Base-by-base conservation (phyloP, 2,888 invertebrate genomes). In the Phaonia tiefii region DNA sequence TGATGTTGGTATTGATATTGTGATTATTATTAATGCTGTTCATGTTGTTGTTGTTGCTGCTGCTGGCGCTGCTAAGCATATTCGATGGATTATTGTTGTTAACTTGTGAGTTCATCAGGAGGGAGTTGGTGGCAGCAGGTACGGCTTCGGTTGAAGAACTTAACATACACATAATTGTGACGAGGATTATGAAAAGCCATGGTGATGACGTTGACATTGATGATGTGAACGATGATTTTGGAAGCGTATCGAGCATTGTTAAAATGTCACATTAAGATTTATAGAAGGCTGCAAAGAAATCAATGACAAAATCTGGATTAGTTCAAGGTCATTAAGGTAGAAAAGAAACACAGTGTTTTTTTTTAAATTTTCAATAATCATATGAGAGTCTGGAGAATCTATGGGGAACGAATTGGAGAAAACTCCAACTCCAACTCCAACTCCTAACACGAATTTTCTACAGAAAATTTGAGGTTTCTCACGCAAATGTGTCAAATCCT, bases 91-190 rank as follows among this genome's bases (percentile, higher is more conserved):
- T 79, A 69, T 82, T 79, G 26, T 69, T 80, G 60, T 49, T 83
- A 79, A 46, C 81, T 82, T 81, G 84, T 54, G 82, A 60, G 49
- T 71, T 65, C 46, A 77, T 49, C 76, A 83, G 66, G 51, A 84
- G 78, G 37, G 85, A 69, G 70, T 84, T 85, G 56, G 84, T 84
- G 37, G 84, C 82, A 39, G 85, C 84, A 1, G 85, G 84, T 58
- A 83, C 71, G 46, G 84, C 83, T 26, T 65, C 15, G 54, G 51
- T 63, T 72, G 42, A 46, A 17, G 3, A 58, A 74, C 13, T 80
- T 22, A 73, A 79, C 22, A 79, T 25, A n/a, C 71, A 63, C 65
- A 74, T 25, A 63, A 63, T 39, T 10, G 13, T 51, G 15, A 66
- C 26, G 60, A 46, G 31, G 31, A 31, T 70, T 51, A 39, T n/a